Evolutionary conservation across 2,888 invertebrate genomes (phyloP).

Genomic region (Operophtera brumata): DNA sequence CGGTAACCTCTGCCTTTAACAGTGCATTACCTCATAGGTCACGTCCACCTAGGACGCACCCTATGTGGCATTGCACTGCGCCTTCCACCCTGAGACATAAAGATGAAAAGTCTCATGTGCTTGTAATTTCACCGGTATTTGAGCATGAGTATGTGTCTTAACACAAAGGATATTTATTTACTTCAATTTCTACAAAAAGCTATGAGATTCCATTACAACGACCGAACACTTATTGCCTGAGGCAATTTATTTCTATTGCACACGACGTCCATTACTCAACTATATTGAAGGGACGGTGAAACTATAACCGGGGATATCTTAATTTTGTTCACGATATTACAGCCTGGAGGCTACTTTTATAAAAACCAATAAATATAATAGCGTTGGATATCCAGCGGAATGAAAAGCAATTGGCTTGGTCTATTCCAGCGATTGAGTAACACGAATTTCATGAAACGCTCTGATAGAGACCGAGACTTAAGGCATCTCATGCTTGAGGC

Average conservation of each 20-base stretch:
- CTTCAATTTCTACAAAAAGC: background rate
- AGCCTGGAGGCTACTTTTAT: constrained; percentile 60
- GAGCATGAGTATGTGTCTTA: too few relatives aligned
- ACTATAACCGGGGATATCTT: constrained; percentile 38
- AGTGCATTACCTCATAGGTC: too few relatives aligned
- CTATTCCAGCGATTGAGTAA: constrained; percentile 34
- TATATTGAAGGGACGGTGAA: constrained; percentile 25
- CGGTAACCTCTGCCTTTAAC: too few relatives aligned
- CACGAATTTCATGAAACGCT: background rate
- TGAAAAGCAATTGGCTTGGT: constrained; percentile 58
- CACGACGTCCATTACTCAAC: constrained; percentile 17
- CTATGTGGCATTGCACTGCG: too few relatives aligned
- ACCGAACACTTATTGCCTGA: constrained; percentile 5
- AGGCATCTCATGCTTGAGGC: too few relatives aligned
- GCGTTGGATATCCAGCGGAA: constrained; percentile 56
- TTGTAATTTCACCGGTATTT: too few relatives aligned
- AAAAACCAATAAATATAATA: constrained; percentile 72
- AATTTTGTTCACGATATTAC: constrained; percentile 55
- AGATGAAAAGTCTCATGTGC: too few relatives aligned
- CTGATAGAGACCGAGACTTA: constrained; percentile 4
- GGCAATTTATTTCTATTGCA: constrained; percentile 15
- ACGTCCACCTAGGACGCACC: too few relatives aligned
- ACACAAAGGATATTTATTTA: too few relatives aligned
- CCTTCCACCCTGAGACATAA: too few relatives aligned
- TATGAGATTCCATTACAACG: background rate